These are phyloP conservation scores for Drosophila nasuta DNA, from an alignment of 1,140 invertebrate genomes.

Conservation along the genomic window DNA sequence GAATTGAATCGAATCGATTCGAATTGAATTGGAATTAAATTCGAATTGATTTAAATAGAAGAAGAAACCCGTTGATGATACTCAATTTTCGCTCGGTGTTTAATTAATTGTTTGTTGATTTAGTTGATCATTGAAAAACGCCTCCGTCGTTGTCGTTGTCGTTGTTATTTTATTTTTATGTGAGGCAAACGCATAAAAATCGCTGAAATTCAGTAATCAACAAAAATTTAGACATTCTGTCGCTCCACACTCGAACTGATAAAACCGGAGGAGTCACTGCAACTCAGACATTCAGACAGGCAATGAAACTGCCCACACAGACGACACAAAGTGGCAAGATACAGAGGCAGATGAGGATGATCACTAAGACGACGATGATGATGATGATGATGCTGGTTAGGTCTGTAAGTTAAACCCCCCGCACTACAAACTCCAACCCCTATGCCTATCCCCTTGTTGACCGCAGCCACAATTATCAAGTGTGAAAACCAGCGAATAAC, in stretches of 20 bases:
- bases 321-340: slow-evolving; percentile 53
- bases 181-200: slow-evolving; percentile 66
- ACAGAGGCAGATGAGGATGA: slow-evolving; percentile 21
- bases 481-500: slow-evolving; percentile 84
- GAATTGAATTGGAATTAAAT: slow-evolving; percentile 31
- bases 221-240: slow-evolving; percentile 80
- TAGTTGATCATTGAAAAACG: slow-evolving; percentile 67
- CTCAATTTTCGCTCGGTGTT: slow-evolving; percentile 51
- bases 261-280: slow-evolving; percentile 65
- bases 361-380: slow-evolving; percentile 28
- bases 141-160: slow-evolving; percentile 13
- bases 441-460: slow-evolving; percentile 17
- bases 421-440: slow-evolving; percentile 1
- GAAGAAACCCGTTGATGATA: slow-evolving; percentile 9
- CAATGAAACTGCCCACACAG: slow-evolving; percentile 83
- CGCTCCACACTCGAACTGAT: slow-evolving; percentile 43
- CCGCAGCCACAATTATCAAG: slow-evolving; percentile 76
- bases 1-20: slow-evolving; percentile 32
- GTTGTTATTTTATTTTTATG: slow-evolving; percentile 63
- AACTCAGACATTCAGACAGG: slow-evolving; percentile 49
- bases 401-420: slow-evolving; percentile 32
- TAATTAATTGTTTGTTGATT: slow-evolving; percentile 82
- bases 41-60: slow-evolving; percentile 35
- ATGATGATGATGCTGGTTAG: slow-evolving; percentile 66
- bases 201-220: slow-evolving; percentile 80